Conservation (phyloP, 1,140 invertebrate genomes). For the Ips typographus region DNA sequence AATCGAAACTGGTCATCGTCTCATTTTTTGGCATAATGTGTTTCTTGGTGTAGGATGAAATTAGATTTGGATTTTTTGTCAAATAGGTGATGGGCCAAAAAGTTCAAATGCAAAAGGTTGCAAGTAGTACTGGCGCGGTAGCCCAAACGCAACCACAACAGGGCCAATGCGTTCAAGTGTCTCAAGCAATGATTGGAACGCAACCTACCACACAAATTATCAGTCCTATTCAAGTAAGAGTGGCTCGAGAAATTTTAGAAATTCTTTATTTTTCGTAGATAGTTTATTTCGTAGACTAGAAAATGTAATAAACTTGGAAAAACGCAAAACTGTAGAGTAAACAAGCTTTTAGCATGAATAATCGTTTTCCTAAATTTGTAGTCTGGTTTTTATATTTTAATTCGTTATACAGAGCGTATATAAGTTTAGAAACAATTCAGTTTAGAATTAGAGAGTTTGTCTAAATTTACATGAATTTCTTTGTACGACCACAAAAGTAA, state of each 20-base stretch:
- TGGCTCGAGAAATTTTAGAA: neutral
- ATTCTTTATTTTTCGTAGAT: conserved; percentile 1
- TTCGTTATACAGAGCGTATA: no score
- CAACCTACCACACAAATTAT: conserved; percentile 65
- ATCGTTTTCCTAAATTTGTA: no score
- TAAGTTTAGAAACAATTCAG: no score
- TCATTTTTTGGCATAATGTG: no score
- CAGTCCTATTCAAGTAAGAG: conserved; percentile 60
- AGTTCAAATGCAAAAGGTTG: conserved; percentile 58
- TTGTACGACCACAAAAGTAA: no score
- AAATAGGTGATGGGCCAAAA: conserved; percentile 57
- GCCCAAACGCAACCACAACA: conserved; percentile 52
- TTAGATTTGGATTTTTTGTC: conserved; percentile 7
- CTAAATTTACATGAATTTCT: no score
- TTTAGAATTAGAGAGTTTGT: no score
- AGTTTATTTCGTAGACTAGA: conserved; percentile 2
- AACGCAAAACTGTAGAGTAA: neutral
- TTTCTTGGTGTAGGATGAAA: no score
- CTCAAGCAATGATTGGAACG: conserved; percentile 61
- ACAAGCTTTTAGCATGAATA: neutral
- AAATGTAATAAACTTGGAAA: neutral
- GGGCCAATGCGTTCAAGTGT: conserved; percentile 67
- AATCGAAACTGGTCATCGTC: no score
- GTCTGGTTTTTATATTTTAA: no score
- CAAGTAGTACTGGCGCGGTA: conserved; percentile 51